Base-by-base conservation (phyloP, 2,888 invertebrate genomes). In the Physocephala rufipes region DNA sequence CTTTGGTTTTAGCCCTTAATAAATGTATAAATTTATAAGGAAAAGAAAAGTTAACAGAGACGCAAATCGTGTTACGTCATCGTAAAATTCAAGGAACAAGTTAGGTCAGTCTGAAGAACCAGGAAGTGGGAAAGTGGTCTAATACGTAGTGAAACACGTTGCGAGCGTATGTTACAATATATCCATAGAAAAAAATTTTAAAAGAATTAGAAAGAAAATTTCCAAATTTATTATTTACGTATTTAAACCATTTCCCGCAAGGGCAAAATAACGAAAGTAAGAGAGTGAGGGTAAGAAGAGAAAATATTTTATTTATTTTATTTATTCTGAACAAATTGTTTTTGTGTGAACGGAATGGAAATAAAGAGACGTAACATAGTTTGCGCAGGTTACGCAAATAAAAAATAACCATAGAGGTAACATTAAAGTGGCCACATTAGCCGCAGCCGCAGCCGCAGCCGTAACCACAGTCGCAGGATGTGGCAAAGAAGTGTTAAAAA, bases 371-470 rank as follows among this genome's bases (percentile, higher is more conserved):
- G n/a, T 45, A 19, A 36, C 55, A 19, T 45, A 26, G 76, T 82
- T 81, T 82, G 71, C 78, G 76, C 76, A 81, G 82, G 77, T 76
- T 82, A 70, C 53, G 77, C 75, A 82, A 82, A 82, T 76, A 81
- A 63, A 9, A 36, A 36, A 71, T 72, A 71, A 63, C 72, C 45
- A 49, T 21, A 62, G 26, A 15, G 45, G 26, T 45, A 19, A 19
- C n/a, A n/a, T n/a, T n/a, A n/a, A n/a, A n/a, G n/a, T n/a, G 47
- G 26, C 66, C 30, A 55, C 24, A 24, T 58, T 15, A 15, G 36
- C 15, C 15, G 26, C 58, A 28, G 24, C 58, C 15, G 58, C 26
- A 58, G 49, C 49, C 26, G 16, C 26, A 58, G 58, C 58, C 36
- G 58, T 5, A 28, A 26, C 16, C n/a, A n/a, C 49, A 3, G 49